Evolutionary conservation across 2,888 invertebrate genomes (phyloP).

Genomic region (Antitype chi): DNA sequence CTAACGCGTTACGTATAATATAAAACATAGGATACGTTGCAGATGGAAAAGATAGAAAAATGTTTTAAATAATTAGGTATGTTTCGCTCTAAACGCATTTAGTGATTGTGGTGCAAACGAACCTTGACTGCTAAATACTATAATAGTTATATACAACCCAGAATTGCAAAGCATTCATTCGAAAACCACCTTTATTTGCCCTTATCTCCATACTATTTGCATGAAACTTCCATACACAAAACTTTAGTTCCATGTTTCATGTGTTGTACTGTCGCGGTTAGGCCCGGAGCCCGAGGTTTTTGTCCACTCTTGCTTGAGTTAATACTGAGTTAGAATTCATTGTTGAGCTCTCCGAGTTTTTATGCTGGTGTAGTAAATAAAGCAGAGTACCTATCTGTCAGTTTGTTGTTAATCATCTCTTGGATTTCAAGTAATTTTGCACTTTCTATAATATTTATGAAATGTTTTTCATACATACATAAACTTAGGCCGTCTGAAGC

Average conservation of each 20-base stretch:
- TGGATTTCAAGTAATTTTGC: background rate
- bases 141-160: background rate
- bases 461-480: too few relatives aligned
- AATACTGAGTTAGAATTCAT: conserved; percentile 60
- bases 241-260: conserved; percentile 50
- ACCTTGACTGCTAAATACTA: background rate
- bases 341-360: conserved; percentile 43
- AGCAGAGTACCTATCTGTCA: background rate
- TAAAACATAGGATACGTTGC: background rate
- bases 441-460: background rate
- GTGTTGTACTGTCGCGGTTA: conserved; percentile 53
- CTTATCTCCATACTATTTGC: conserved; percentile 15
- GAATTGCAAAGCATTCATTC: background rate
- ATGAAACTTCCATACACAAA: conserved; percentile 34
- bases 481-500: too few relatives aligned
- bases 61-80: background rate
- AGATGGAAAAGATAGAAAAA: background rate
- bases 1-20: background rate
- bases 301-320: conserved; percentile 50
- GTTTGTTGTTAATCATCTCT: background rate
- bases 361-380: conserved; percentile 36
- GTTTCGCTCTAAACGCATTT: background rate
- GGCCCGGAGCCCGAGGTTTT: conserved; percentile 45
- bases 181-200: conserved; percentile 13
- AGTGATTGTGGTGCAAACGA: background rate